Percentiles rank a stretch among this genome's conserved stretches.
Conservation (phyloP, 2,113 vertebrate genomes). For the Zingel zingel region DNA sequence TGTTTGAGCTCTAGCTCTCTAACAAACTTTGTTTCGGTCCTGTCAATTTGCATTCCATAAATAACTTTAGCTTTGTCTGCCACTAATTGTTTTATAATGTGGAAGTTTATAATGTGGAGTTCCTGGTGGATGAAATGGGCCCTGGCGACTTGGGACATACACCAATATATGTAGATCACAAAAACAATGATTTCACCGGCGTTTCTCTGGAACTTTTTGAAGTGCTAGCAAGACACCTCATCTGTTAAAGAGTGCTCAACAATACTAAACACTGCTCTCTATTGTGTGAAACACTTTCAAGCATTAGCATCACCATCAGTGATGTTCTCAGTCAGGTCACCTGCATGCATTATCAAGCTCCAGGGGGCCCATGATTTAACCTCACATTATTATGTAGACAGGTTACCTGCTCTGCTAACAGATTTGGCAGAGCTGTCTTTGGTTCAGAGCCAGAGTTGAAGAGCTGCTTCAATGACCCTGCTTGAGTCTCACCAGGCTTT, state of each 20-base stretch:
- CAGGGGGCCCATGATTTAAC: constrained; percentile 12
- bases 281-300: neutral
- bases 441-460: constrained; percentile 18
- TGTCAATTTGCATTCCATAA: neutral
- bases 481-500: neutral
- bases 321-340: neutral
- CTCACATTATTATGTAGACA: constrained; percentile 32
- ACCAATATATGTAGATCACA: neutral
- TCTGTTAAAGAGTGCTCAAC: neutral
- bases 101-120: neutral
- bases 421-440: constrained; percentile 15
- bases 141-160: neutral
- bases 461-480: neutral
- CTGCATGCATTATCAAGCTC: constrained; percentile 29
- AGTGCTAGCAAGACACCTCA: neutral
- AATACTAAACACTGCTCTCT: neutral
- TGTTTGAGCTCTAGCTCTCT: neutral
- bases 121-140: neutral
- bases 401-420: constrained; percentile 37
- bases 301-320: neutral
- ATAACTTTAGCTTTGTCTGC: neutral
- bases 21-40: neutral
- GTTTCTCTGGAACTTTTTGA: neutral
- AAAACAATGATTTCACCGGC: neutral
- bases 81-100: neutral